These are phyloP conservation scores for Smittia sp. DNA, from an alignment of 2,888 invertebrate species.

Conservation along the genomic window DNA sequence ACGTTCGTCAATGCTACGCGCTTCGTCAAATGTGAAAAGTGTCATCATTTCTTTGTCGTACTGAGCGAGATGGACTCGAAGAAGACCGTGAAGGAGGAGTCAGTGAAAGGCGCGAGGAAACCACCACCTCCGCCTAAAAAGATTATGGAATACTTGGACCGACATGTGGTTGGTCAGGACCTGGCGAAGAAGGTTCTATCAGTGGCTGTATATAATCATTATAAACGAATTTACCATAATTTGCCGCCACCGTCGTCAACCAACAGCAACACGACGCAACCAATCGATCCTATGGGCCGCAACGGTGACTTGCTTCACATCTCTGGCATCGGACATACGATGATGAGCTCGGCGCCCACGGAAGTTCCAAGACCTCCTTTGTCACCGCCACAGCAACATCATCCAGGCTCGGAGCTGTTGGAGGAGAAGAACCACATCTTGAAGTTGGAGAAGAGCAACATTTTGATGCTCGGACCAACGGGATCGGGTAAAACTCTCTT, in stretches of 20 bases:
- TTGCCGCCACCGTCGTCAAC: conserved; percentile 57
- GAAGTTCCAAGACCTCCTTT: conserved; percentile 49
- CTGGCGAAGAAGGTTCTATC: conserved; percentile 96
- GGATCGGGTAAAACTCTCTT: conserved; percentile 96
- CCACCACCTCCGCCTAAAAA: conserved; percentile 95
- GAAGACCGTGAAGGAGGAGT: conserved; percentile 77
- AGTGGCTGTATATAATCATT: conserved; percentile 98
- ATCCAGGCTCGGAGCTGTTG: conserved; percentile 72
- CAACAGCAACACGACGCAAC: conserved; percentile 37
- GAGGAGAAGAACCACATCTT: conserved; percentile 80
- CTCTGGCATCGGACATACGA: conserved; percentile 70
- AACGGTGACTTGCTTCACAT: conserved; percentile 76
- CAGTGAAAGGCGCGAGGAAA: conserved; percentile 62
- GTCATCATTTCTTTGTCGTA: conserved; percentile 96
- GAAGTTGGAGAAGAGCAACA: conserved; percentile 92
- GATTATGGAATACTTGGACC: conserved; percentile 94
- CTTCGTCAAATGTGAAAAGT: conserved; percentile 97
- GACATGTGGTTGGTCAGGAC: conserved; percentile 96
- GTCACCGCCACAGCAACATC: conserved; percentile 45
- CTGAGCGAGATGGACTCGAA: conserved; percentile 90
- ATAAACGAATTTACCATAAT: conserved; percentile 96
- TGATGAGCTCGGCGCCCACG: conserved; percentile 54
- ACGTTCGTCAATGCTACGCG: conserved; percentile 95
- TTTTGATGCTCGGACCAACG: conserved; percentile 92
- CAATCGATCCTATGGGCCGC: conserved; percentile 49